Percentiles rank a stretch among this genome's conserved stretches.
Conservation (phyloP, 2,888 invertebrate species). For the Metalampra italica region DNA sequence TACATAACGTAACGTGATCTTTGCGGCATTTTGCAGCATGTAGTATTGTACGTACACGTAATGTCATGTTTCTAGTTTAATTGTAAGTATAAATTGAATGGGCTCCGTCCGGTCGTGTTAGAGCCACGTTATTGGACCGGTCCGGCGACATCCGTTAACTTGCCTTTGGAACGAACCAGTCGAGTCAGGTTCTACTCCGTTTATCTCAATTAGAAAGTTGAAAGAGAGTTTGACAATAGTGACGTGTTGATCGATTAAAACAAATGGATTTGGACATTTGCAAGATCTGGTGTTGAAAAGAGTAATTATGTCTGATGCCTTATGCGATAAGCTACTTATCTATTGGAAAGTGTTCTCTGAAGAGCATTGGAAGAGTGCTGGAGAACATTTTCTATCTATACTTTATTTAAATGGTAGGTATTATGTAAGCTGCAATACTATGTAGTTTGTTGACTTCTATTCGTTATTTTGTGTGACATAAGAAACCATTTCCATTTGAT, state of each 20-base stretch:
- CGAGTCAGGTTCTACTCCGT: slow-evolving; percentile 34
- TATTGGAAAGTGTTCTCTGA: neutral
- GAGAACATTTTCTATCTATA: neutral
- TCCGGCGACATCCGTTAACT: slow-evolving; percentile 40
- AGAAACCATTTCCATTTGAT: too few relatives aligned
- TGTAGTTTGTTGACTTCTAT: too few relatives aligned
- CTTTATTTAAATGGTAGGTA: too few relatives aligned
- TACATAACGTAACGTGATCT: neutral
- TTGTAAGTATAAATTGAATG: slow-evolving; percentile 39
- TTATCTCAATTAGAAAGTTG: slow-evolving; percentile 58
- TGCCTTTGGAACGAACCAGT: slow-evolving; percentile 15
- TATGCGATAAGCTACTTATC: slow-evolving; percentile 1
- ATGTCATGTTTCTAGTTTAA: slow-evolving; percentile 16
- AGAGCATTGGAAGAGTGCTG: too few relatives aligned
- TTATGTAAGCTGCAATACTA: too few relatives aligned
- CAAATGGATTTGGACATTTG: neutral
- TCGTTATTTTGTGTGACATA: too few relatives aligned
- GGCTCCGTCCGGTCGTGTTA: slow-evolving; percentile 27
- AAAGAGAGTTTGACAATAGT: slow-evolving; percentile 40
- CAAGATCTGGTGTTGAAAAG: neutral
- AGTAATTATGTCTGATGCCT: slow-evolving; percentile 6
- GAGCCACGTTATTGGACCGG: slow-evolving; percentile 26
- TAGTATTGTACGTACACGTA: too few relatives aligned
- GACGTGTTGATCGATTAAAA: slow-evolving; percentile 42
- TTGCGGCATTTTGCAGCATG: too few relatives aligned